Base-by-base conservation (phyloP, 2,113 vertebrate species). In the Alaudala cheleensis region DNA sequence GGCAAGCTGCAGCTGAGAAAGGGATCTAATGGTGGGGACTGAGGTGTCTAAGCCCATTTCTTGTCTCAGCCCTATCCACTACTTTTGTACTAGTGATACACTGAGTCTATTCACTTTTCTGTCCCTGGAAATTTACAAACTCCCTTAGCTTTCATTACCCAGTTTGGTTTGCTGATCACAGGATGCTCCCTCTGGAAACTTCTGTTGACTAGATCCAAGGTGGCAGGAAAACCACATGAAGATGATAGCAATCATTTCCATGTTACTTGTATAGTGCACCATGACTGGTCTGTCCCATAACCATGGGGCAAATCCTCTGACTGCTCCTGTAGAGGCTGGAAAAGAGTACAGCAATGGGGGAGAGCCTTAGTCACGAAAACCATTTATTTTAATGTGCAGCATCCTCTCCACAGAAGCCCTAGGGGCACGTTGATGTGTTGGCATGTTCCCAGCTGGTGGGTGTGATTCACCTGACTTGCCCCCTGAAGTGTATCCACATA, bases 401-500 rank as follows among this genome's bases (percentile, higher is more conserved):
- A 82, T 67, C 28, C 29, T 47, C 62, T 23, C 37, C 17, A 5
- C n/a, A 44, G 78, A 51, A 69, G 47, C 6, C 37, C 53, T 80
- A 1, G 1, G 53, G 37, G 50, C 31, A 56, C 0, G 0, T 4
- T 61, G 54, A 17, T 10, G 2, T n/a, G 11, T 22, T 57, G 90
- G 29, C 25, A 14, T 12, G 23, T 71, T 92, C 53, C 44, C 79
- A 88, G 33, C 34, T 57, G 34, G 7, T 86, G 50, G n/a, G 8
- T 83, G 54, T 57, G 42, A 62, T 70, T 84, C 56, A 81, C 62
- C 51, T 39, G n/a, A 31, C 80, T 83, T 1, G 0, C 15, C 9
- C 42, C 24, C 23, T 62, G 33, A 61, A 67, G 18, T 4, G 5
- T 45, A 25, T 49, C 62, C 5, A 0, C 5, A 3, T 53, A 80